These are phyloP conservation scores for Coenonympha arcania DNA, from an alignment of 2,888 invertebrate species.

Conservation along the genomic window DNA sequence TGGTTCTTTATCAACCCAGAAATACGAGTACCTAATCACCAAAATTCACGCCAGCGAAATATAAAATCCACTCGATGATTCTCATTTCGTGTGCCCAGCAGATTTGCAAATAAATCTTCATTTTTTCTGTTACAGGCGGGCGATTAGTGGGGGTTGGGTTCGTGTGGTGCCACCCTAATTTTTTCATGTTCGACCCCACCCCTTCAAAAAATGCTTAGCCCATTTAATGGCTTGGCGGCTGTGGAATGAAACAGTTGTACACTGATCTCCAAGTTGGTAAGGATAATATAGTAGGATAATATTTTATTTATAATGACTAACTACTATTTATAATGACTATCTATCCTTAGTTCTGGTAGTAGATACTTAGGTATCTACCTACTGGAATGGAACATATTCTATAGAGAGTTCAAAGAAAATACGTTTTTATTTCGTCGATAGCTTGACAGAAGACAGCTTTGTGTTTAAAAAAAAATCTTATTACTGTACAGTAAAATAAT, in stretches of 20 bases:
- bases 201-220: conserved; percentile 30
- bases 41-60: too few species aligned
- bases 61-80: too few species aligned
- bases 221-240: conserved; percentile 44
- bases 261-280: conserved; percentile 23
- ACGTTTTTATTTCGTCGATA: too few species aligned
- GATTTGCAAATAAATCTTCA: conserved; percentile 61
- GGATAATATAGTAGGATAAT: background rate
- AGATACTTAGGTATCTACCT: too few species aligned
- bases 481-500: too few species aligned
- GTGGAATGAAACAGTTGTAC: conserved; percentile 34
- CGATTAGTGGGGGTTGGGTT: conserved; percentile 30
- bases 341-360: too few species aligned
- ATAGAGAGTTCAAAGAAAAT: too few species aligned
- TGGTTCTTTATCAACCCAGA: too few species aligned
- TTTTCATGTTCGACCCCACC: conserved; percentile 50
- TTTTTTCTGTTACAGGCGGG: conserved; percentile 64
- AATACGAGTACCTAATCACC: too few species aligned
- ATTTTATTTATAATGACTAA: background rate
- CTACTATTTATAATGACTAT: background rate
- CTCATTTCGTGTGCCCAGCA: conserved; percentile 19
- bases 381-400: too few species aligned
- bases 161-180: conserved; percentile 56
- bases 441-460: too few species aligned
- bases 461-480: too few species aligned